Evolutionary conservation across 2,888 invertebrate genomes (phyloP), one percentile per base, ranked within the genome.

Genomic region (Melieria crassipennis): DNA sequence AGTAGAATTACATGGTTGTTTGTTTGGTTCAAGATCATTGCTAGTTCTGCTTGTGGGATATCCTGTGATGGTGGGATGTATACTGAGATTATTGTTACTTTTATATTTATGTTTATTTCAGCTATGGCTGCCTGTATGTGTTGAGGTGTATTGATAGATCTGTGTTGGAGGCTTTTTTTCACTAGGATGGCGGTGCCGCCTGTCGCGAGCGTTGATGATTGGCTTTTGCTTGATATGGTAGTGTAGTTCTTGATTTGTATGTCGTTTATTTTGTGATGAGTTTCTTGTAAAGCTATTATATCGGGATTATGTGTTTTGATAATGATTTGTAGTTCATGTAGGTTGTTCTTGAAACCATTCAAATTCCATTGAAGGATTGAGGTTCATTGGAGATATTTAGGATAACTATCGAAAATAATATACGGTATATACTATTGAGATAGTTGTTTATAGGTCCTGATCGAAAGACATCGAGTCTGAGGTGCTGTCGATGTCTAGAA

Each of bases 101-200:
- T 63, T n/a, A n/a, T 63, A 10, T 16, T 4, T 7, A 13, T 16
- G 1, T 30, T 30, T 30, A 30, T 30, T 30, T 30, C 30, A 30
- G 30, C 30, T 30, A 30, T 30, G 30, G 30, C 30, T 30, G 30
- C 30, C 30, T 30, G 30, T 30, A 30, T 30, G 30, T 30, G 2
- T 30, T 30, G 30, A 2, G 30, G 30, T 30, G 30, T 30, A 30
- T 30, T 30, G 30, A 30, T 2, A n/a, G 13, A 13, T 63, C 5
- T 63, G 63, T 63, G 63, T 47, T 46, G 47, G 7, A 63, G 6
- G 13, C 13, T 13, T 30, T 63, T 63, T 63, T 63, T 63, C 16
- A 63, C 48, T 13, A 63, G 47, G 13, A 63, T 63, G 13, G 47
- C 48, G 7, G 47, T 48, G 13, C 63, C 63, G 13, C 63, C 63